Evolutionary conservation across 2,888 invertebrate species (phyloP).

Genomic region (Tetragonisca angustula): DNA sequence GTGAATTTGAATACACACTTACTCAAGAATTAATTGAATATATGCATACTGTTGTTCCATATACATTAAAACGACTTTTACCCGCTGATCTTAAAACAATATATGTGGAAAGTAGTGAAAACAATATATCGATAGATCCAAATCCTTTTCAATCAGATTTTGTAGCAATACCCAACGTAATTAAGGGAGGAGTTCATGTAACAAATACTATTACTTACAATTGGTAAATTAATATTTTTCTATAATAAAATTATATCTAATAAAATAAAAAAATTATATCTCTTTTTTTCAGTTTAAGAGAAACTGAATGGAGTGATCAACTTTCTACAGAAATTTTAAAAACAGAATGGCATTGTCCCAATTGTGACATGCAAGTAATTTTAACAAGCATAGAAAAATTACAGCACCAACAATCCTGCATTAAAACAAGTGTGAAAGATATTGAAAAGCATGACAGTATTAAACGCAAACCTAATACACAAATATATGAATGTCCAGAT

Average conservation of each 20-base stretch:
- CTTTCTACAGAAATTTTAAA: slow-evolving; percentile 87
- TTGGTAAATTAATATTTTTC: slow-evolving; percentile 85
- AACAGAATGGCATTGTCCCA: slow-evolving; percentile 90
- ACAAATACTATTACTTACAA: slow-evolving; percentile 93
- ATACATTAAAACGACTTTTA: slow-evolving; percentile 92
- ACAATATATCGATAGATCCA: slow-evolving; percentile 83
- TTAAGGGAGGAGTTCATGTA: slow-evolving; percentile 93
- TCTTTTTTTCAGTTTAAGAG: slow-evolving; percentile 85
- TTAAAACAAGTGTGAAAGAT: slow-evolving; percentile 74
- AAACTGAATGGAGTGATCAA: slow-evolving; percentile 89
- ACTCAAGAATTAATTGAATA: slow-evolving; percentile 90
- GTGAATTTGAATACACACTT: slow-evolving; percentile 85
- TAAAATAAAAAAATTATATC: not conserved
- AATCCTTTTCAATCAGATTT: slow-evolving; percentile 91
- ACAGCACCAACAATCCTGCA: slow-evolving; percentile 87
- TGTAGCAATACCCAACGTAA: slow-evolving; percentile 86
- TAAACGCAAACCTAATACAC: slow-evolving; percentile 85
- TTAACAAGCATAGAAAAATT: slow-evolving; percentile 89
- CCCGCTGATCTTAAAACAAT: slow-evolving; percentile 93
- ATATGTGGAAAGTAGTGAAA: slow-evolving; percentile 86
- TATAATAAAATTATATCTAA: slow-evolving; percentile 11
- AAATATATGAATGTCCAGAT: slow-evolving; percentile 89
- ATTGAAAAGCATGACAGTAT: slow-evolving; percentile 33
- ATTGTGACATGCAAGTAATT: slow-evolving; percentile 88
- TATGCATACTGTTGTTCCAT: slow-evolving; percentile 89